These are phyloP conservation scores for Camelus dromedarius DNA, from an alignment of 2,113 vertebrate species.

Conservation along the genomic window DNA sequence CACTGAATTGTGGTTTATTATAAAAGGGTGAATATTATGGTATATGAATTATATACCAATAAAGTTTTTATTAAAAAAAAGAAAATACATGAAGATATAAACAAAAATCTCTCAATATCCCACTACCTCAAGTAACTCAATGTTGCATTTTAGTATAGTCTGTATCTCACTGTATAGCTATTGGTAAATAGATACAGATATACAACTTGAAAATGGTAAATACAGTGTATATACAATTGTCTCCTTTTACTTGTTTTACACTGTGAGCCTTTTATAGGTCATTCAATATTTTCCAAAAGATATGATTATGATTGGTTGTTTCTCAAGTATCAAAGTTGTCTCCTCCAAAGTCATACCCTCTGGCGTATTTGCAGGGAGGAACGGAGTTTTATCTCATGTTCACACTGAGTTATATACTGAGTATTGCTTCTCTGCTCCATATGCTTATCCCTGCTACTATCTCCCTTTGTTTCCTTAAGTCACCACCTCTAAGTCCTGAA, in stretches of 20 bases:
- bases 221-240: not conserved
- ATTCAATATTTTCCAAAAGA: not conserved
- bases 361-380: not conserved
- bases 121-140: not conserved
- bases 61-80: not conserved
- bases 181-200: slow-evolving; percentile 14
- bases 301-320: not conserved
- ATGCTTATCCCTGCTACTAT: not conserved
- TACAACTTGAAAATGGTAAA: not conserved
- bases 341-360: not conserved
- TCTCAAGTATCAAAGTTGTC: slow-evolving; percentile 20
- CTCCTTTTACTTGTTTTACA: slow-evolving; percentile 28
- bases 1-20: not conserved
- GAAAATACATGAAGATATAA: not conserved
- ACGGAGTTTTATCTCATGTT: not conserved
- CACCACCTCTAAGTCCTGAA: not conserved
- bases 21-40: not conserved
- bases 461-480: slow-evolving; percentile 31
- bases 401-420: not conserved
- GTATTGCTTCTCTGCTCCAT: not conserved
- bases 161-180: not conserved
- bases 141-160: not conserved
- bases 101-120: not conserved
- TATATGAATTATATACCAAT: not conserved
- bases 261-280: not conserved